Base-by-base conservation (phyloP, 2,113 vertebrate species). In the Leptosomus discolor region DNA sequence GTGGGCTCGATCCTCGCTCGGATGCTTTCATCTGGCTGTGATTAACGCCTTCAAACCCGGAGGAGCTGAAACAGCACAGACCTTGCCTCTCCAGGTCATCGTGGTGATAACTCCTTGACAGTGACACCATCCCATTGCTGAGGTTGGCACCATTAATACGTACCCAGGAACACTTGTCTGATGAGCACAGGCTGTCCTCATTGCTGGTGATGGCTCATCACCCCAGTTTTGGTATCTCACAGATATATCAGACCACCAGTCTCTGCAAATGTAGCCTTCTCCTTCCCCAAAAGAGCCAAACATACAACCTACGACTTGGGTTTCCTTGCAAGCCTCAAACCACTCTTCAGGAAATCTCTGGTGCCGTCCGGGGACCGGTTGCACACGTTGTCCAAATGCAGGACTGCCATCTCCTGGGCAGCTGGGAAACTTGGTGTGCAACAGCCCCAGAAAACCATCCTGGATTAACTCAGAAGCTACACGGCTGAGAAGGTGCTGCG, bases 331-430 rank as follows among this genome's bases (percentile, higher is more conserved):
- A 68, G 23, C 13, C 48, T n/a, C 83, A 39, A 78, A 71, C 20
- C 0, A 1, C 20, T n/a, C 60, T 67, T 50, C 37, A 46, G 17
- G 57, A 48, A 60, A 41, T 6, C 21, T 37, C 51, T 12, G 51
- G 29, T 12, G 37, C 10, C 1, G 0, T 8, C 58, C 17, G 39
- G 60, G 56, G n/a, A 41, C 15, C 1, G 19, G 22, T 10, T 27
- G 36, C 39, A 30, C 20, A 16, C 45, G 1, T 12, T n/a, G 85
- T 27, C 30, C 36, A 53, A 83, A 69, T 4, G 75, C 91, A 92
- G 71, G 83, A 88, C 45, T 88, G 92, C 95, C 96, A 94, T 41
- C 91, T 96, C 63, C 92, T 88, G 91, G 95, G 53, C 82, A 86
- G 12, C 75, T 23, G 61, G 53, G 36, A 83, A 43, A 82, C 58